These are phyloP conservation scores for Hypomecis atomaria DNA, from an alignment of 2,888 invertebrate species.

Conservation along the genomic window DNA sequence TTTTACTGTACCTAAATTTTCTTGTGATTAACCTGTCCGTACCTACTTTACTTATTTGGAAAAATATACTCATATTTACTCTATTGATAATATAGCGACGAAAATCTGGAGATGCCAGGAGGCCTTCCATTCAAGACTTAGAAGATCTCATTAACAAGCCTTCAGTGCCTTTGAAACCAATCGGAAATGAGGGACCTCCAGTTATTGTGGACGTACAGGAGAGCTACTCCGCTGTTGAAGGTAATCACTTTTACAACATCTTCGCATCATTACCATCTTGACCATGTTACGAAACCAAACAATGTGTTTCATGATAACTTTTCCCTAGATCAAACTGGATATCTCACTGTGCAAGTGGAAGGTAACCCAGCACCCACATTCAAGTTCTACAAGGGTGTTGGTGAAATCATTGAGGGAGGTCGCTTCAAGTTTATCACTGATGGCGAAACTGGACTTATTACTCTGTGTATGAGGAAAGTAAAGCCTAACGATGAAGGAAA, in stretches of 20 bases:
- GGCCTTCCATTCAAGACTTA: conserved; percentile 95
- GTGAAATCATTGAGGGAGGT: conserved; percentile 97
- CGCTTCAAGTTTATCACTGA: conserved; percentile 98
- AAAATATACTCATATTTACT: conserved; percentile 44
- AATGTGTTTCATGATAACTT: background rate
- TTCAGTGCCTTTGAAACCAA: conserved; percentile 93
- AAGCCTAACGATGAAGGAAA: conserved; percentile 98
- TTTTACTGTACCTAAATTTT: conserved; percentile 35
- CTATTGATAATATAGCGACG: conserved; percentile 85
- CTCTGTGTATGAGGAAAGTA: conserved; percentile 97
- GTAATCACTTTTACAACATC: conserved; percentile 71
- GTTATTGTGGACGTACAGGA: conserved; percentile 96
- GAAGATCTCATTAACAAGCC: conserved; percentile 96
- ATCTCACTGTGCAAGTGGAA: conserved; percentile 96
- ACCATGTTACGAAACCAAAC: too few species aligned
- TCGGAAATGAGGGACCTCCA: conserved; percentile 93
- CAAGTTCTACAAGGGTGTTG: conserved; percentile 97
- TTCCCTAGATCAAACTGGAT: conserved; percentile 93
- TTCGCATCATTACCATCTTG: too few species aligned
- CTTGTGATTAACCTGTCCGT: conserved; percentile 62
- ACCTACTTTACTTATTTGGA: background rate
- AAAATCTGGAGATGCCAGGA: conserved; percentile 95
- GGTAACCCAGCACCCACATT: conserved; percentile 98
- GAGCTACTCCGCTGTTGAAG: conserved; percentile 98
- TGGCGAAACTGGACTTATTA: conserved; percentile 95